These are phyloP conservation scores for Belgica antarctica DNA, from an alignment of 2,888 invertebrate genomes.

Conservation along the genomic window DNA sequence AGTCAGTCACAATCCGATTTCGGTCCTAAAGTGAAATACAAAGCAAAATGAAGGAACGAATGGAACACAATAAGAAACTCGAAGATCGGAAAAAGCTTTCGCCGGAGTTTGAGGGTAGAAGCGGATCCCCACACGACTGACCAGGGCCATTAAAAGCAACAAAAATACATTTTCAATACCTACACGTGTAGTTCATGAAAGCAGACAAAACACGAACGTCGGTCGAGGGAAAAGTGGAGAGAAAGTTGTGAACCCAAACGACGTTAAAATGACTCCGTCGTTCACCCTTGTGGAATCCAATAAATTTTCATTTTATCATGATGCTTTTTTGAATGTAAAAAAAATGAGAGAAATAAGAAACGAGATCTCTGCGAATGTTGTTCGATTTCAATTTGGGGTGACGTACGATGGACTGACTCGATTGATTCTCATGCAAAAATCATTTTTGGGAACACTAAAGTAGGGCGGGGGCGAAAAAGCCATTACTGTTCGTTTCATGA, in stretches of 20 bases:
- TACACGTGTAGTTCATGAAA: conserved; percentile 35
- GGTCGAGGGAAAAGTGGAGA: not conserved
- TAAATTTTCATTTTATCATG: conserved; percentile 42
- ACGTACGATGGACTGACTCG: not conserved
- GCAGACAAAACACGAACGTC: not conserved
- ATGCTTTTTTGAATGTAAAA: conserved; percentile 26
- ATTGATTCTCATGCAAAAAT: conserved; percentile 17
- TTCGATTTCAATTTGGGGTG: conserved; percentile 1
- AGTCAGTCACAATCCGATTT: conserved; percentile 2
- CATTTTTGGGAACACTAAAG: too few species aligned
- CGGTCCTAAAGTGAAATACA: conserved; percentile 12
- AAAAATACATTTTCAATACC: conserved; percentile 16
- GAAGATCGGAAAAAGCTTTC: conserved; percentile 36
- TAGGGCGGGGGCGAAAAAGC: conserved; percentile 16
- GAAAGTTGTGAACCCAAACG: not conserved
- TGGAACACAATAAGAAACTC: not conserved
- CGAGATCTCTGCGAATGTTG: conserved; percentile 8
- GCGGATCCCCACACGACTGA: conserved; percentile 20
- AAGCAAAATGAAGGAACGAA: too few species aligned
- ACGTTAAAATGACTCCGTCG: conserved; percentile 25
- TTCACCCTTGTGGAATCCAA: conserved; percentile 32
- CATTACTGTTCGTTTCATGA: conserved; percentile 17
- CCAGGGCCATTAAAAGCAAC: conserved; percentile 34
- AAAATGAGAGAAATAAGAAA: conserved; percentile 1
- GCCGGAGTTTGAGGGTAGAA: not conserved